Conservation (phyloP, 2,113 vertebrate species). For the Phyllostomus hastatus region DNA sequence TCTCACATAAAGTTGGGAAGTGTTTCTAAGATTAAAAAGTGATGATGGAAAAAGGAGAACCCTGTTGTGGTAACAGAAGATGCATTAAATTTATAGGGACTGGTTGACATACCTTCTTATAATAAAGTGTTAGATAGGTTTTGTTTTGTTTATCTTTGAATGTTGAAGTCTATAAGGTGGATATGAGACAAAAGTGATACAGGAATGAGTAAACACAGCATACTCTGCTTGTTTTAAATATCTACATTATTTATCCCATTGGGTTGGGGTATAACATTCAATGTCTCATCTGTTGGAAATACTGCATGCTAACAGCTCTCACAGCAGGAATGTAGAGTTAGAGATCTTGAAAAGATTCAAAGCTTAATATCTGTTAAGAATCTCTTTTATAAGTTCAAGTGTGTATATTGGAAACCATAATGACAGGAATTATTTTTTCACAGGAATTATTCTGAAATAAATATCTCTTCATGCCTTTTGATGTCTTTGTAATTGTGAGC, state of each 20-base stretch:
- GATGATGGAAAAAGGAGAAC: not conserved
- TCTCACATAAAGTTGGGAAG: not conserved
- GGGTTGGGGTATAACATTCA: not conserved
- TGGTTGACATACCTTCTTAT: not conserved
- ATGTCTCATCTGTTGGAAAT: not conserved
- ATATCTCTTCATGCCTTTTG: not conserved
- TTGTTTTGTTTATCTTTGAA: not conserved
- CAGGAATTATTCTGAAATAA: not conserved
- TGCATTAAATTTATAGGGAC: not conserved
- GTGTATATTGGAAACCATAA: not conserved
- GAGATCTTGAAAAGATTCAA: not conserved
- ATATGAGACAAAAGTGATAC: not conserved
- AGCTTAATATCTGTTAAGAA: conserved; percentile 19
- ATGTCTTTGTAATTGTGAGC: not conserved
- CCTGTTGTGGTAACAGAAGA: not conserved
- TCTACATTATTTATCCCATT: not conserved
- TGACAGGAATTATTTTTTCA: not conserved
- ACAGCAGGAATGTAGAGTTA: not conserved
- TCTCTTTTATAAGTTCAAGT: not conserved
- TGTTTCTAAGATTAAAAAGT: conserved; percentile 1
- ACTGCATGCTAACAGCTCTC: not conserved
- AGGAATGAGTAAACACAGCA: not conserved
- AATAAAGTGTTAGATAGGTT: not conserved
- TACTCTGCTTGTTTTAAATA: conserved; percentile 37
- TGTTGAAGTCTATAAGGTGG: not conserved